Base-by-base conservation (phyloP, 2,888 invertebrate species). In the Adelognathus sp. region DNA sequence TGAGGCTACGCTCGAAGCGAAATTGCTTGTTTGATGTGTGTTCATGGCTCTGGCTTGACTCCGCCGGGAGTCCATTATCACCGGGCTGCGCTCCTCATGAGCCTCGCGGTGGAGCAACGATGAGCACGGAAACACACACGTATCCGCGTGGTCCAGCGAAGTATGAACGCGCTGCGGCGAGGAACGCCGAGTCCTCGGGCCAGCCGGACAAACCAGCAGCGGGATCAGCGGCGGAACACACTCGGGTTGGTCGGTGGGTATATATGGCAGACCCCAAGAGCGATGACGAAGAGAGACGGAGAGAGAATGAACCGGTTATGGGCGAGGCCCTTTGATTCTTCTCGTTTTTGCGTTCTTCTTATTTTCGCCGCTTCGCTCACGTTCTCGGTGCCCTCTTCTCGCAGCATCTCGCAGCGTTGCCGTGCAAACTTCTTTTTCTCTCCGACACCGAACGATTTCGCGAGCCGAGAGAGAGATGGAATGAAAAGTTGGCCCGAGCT, bases 261-360 rank as follows among this genome's bases (percentile, higher is more conserved):
- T 60, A 63, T 63, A 78, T 63, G 67, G n/a, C n/a, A 71, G 76
- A n/a, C n/a, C n/a, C n/a, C 33, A 56, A 66, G 72, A 71, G 76
- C 79, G 80, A 83, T 81, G 82, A 85, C 82, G 84, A 82, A 82
- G 85, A 88, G 84, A 86, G 82, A 85, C 82, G 84, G 82, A 82
- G 85, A 88, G 84, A 86, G 85, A 84, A 80, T 83, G 88, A 91
- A 91, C 91, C 91, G 91, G 91, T 91, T 90, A 90, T 90, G 91
- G 91, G 91, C 89, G 91, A 90, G 90, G 90, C 90, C 89, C 90
- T 90, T 88, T 85, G 85, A 85, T 86, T 81, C 80, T 83, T 85
- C 84, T 86, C 86, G 85, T 86, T 83, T 83, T 86, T 86, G 84
- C 83, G 84, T 72, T 82, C 84, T 83, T 84, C 70, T 69, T 31